phyloP scores from a whole-genome alignment of 2,113 vertebrate genomes.

The Catagonus wagneri region DNA sequence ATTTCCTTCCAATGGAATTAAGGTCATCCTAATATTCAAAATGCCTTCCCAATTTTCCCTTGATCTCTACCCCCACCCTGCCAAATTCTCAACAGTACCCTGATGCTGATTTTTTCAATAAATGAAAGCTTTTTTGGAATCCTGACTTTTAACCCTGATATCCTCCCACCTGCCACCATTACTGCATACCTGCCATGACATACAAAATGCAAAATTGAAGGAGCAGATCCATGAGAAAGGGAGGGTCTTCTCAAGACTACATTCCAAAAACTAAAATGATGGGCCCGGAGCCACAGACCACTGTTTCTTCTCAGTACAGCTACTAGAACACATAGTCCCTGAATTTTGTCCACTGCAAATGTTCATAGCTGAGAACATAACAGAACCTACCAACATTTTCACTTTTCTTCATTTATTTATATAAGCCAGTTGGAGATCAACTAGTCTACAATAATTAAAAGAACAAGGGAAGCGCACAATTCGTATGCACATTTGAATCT shows the following conservation, averaged over 20 bases:
- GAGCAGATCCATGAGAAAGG: not conserved
- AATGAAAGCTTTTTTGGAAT: not conserved
- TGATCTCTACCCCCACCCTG: accelerated
- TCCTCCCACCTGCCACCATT: not conserved
- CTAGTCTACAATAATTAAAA: not conserved
- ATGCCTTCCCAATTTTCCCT: not conserved
- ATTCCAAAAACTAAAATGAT: not conserved
- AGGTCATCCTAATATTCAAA: not conserved
- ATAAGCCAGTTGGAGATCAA: not conserved
- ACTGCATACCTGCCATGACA: not conserved
- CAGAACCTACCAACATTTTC: not conserved
- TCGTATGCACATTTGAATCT: not conserved
- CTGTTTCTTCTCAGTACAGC: not conserved
- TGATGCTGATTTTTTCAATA: not conserved
- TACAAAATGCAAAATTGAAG: not conserved
- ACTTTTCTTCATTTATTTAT: not conserved
- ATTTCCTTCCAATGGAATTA: not conserved
- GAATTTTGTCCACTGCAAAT: not conserved
- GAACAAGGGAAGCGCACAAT: not conserved
- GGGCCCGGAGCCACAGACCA: accelerated
- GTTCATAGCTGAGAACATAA: not conserved
- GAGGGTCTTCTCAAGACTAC: not conserved
- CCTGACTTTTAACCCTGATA: not conserved
- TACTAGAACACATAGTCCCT: not conserved
- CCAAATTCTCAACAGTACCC: not conserved